phyloP scores from a whole-genome alignment of 64 coral and sea anemone genomes.

The Montipora cactus region DNA sequence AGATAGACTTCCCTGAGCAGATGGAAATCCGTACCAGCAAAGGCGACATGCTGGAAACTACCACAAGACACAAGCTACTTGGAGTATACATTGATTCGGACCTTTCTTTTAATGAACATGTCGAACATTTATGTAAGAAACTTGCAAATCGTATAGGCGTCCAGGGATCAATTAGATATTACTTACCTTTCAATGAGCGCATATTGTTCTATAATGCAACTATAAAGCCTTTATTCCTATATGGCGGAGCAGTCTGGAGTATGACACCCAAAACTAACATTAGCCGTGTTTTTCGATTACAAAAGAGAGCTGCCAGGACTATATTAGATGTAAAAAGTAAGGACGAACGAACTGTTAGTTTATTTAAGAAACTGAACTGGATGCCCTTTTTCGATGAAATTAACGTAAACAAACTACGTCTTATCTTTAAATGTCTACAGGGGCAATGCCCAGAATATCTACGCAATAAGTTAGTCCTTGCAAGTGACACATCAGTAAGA shows the following conservation, averaged over 20 bases:
- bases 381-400: constrained; percentile 16
- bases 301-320: not conserved
- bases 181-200: constrained; percentile 18
- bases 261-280: constrained; percentile 9
- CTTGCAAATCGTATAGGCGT: constrained; percentile 4
- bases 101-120: constrained; percentile 19
- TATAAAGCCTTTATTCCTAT: constrained; percentile 57
- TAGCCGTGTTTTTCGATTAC: not conserved
- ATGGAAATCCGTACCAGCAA: constrained; percentile 20
- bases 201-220: constrained; percentile 49
- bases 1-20: not conserved
- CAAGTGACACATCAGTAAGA: too few relatives aligned
- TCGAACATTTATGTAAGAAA: constrained; percentile 26
- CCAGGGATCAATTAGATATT: constrained; percentile 35
- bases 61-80: constrained; percentile 49
- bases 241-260: constrained; percentile 39
- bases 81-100: constrained; percentile 12
- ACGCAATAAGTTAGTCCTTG: too few relatives aligned
- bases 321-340: constrained; percentile 24
- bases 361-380: constrained; percentile 13
- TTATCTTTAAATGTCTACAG: too few relatives aligned
- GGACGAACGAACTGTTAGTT: constrained; percentile 13
- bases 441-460: too few relatives aligned
- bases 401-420: constrained; percentile 7
- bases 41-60: not conserved